Base-by-base conservation (phyloP, 2,113 vertebrate genomes). In the Oryzias javanicus region DNA sequence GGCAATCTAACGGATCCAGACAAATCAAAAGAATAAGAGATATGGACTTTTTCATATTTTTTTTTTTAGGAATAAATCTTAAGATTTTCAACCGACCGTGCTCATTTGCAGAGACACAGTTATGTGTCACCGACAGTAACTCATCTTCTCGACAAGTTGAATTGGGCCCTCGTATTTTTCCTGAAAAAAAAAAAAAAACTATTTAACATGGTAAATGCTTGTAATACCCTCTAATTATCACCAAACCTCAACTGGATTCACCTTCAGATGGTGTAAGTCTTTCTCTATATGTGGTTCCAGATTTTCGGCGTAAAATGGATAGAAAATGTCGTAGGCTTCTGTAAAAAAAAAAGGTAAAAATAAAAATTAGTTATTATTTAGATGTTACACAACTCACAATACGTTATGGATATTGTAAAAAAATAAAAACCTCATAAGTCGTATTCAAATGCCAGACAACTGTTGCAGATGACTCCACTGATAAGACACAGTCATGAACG, bases 251-350 rank as follows among this genome's bases (percentile, higher is more conserved):
- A 35, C 3, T 3, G 35, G 8, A 35, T 35, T 90, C 82, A 96
- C 97, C 91, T 86, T 90, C 52, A 98, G 85, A 40, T 54, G 29
- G n/a, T 55, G 59, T 67, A 95, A 60, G 72, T 96, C 94, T 0
- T 75, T 74, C 60, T 94, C 92, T 51, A 95, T 76, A 14, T 18
- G 1, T 24, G 80, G 76, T 78, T 80, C 84, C 51, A 96, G 70
- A 0, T 84, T 72, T 55, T 84, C 1, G 49, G 15, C 14, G 79
- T 98, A 98, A 83, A 94, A 93, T 52, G 93, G 91, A 15, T 42
- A 59, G 71, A 95, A 96, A 18, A 0, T 46, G 29, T 81, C 14
- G 73, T 90, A 89, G 72, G 93, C 89, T 69, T 93, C 97, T 99
- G 81, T 1, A 68, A 47, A 35, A 56, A 25, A 29, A 44, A 10